These are phyloP conservation scores for Seira sanloemensis DNA, from an alignment of 2,888 invertebrate genomes.

Conservation along the genomic window DNA sequence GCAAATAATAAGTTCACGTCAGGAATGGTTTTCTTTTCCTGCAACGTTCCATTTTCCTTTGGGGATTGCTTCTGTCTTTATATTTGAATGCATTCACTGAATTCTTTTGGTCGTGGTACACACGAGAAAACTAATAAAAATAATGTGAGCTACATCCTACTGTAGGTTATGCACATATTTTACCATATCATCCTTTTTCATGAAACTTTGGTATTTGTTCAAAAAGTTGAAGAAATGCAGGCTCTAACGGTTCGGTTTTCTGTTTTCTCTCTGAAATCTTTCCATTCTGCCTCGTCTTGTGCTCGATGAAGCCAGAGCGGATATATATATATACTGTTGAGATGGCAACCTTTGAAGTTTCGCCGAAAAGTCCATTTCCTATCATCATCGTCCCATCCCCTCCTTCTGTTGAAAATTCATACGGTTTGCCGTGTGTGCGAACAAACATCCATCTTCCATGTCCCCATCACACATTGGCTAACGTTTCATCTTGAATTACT, in stretches of 20 bases:
- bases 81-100: conserved; percentile 9
- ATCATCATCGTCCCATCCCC: conserved; percentile 37
- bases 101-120: conserved; percentile 1
- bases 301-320: conserved; percentile 52
- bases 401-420: conserved; percentile 25
- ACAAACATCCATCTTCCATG: neutral
- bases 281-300: neutral
- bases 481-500: conserved; percentile 56
- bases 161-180: conserved; percentile 63
- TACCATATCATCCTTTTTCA: conserved; percentile 55
- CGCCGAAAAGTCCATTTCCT: conserved; percentile 69
- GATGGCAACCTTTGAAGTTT: conserved; percentile 73
- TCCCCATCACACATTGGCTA: neutral
- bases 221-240: conserved; percentile 23
- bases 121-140: conserved; percentile 6
- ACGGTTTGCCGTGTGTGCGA: no score
- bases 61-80: conserved; percentile 24
- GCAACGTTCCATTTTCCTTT: conserved; percentile 51
- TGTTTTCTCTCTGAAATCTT: conserved; percentile 3
- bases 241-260: neutral
- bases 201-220: conserved; percentile 41
- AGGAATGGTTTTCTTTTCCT: conserved; percentile 57
- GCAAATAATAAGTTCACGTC: conserved; percentile 53
- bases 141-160: conserved; percentile 5
- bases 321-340: conserved; percentile 53